Base-by-base conservation (phyloP, 2,888 invertebrate species). In the Drosophila koepferae region DNA sequence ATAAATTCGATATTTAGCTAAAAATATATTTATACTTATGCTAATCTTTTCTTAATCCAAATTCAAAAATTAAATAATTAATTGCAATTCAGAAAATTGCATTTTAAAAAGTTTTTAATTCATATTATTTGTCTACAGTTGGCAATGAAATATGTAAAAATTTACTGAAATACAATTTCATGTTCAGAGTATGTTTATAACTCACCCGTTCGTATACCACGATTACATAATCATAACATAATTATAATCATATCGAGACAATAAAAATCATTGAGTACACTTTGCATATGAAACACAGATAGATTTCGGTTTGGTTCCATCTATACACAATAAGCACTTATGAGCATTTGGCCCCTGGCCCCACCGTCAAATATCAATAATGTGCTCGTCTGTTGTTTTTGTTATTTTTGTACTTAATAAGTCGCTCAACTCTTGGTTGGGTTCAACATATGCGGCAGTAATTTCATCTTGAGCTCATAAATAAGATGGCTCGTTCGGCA, bases 401-500 rank as follows among this genome's bases (percentile, higher is more conserved):
- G 46, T 72, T 78, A 67, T 78, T 75, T 63, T 83, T 84, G 83
- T 86, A 81, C 83, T 84, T 84, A 84, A 84, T 84, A 84, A 86
- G 83, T 84, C 82, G 78, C 84, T 80, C 73, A 80, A 72, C 67
- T 65, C 70, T 58, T 53, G 66, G 68, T 58, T 53, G 66, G 68
- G 70, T 53, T 61, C 86, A 78, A 53, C 84, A 85, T 86, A 82
- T 86, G 86, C 74, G 77, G 63, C 80, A 80, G 74, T 74, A 82
- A 81, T 85, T 85, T 84, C 72, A 86, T 86, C 84, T 81, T 60
- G 74, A 80, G 85, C 72, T 81, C 85, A 84, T 85, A 85, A 85
- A 85, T 85, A 85, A 85, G 77, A 85, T 86, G 63, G 77, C 81
- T 77, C 71, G 66, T 80, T 73, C 70, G 59, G 67, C 60, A 75